Base-by-base conservation (phyloP, 2,797 vertebrate species). In the Gephyroberyx darwinii region DNA sequence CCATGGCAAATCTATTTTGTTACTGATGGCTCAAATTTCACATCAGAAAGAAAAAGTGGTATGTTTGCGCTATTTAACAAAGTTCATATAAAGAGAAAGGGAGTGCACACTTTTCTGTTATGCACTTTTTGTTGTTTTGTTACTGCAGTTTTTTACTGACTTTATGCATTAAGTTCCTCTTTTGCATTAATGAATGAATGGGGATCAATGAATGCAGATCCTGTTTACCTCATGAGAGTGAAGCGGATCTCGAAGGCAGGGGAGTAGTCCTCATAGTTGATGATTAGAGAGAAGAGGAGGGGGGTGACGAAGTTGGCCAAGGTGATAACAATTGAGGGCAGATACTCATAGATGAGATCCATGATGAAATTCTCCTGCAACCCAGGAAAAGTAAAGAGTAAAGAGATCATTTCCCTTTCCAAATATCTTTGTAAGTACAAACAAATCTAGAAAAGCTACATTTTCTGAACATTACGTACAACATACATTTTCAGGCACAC, bases 241-340 rank as follows among this genome's bases (percentile, higher is more conserved):
- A 99, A 93, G 56, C 92, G 94, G 80, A 99, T 96, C 93, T 99
- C 98, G 66, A 96, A 98, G 68, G 95, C 95, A 0, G 97, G 96
- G 0, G 96, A 96, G 83, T 98, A 99, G 80, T 99, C 96, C 90
- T 99, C 97, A 31, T 87, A 95, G 83, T 65, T 86, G 79, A 98
- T 96, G 88, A 99, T 95, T 59, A 93, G 14, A 2, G 94, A 94
- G 86, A 98, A 98, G 69, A 97, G 92, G 43, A 94, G 65, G 0
- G 96, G 96, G 2, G 93, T 96, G 69, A 97, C 83, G 82, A 97
- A 97, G 91, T 98, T 99, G 75, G 95, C 96, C 86, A 96, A 3
- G 0, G 97, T 98, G 90, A 99, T 99, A 53, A 99, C 97, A 0
- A 99, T 95, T 2, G 98, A 99, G 8, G 98, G 98, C 2, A 99